phyloP scores from a whole-genome alignment of 1,140 invertebrate genomes.

The Conus ventricosus region DNA sequence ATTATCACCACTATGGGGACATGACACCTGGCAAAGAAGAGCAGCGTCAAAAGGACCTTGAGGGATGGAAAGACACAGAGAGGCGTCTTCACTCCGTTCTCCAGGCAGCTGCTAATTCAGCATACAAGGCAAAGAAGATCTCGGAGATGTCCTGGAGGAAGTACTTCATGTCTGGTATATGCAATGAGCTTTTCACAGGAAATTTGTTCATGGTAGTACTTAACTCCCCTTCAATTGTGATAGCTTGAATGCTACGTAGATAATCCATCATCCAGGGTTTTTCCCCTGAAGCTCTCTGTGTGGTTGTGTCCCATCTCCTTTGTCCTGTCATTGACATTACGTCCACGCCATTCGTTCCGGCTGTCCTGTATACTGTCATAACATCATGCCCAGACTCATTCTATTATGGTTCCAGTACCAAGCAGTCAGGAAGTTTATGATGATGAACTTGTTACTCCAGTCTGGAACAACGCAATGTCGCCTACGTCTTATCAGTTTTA shows the following conservation, averaged over 20 bases:
- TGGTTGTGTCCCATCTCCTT: no score
- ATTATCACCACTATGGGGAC: slow-evolving; percentile 65
- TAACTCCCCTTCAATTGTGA: background rate
- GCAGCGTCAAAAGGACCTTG: slow-evolving; percentile 44
- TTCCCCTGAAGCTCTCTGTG: no score
- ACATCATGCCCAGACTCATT: no score
- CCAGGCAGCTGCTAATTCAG: slow-evolving; percentile 47
- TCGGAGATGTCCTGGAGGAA: slow-evolving; percentile 47
- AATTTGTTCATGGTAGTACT: background rate
- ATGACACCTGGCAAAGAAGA: slow-evolving; percentile 58
- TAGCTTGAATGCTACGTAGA: background rate
- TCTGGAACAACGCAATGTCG: no score
- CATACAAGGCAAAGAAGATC: slow-evolving; percentile 50
- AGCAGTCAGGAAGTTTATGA: no score
- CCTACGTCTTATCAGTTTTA: no score
- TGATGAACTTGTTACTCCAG: no score
- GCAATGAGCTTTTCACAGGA: background rate
- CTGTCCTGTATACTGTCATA: no score
- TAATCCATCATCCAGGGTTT: no score
- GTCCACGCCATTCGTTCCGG: no score
- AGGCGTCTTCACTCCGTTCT: slow-evolving; percentile 47
- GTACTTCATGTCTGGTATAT: slow-evolving; percentile 62
- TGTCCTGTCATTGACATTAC: no score
- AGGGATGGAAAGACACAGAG: slow-evolving; percentile 59
- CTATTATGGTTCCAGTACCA: no score